Conservation (phyloP, 1,140 invertebrate species). For the Tetraneura akinire region DNA sequence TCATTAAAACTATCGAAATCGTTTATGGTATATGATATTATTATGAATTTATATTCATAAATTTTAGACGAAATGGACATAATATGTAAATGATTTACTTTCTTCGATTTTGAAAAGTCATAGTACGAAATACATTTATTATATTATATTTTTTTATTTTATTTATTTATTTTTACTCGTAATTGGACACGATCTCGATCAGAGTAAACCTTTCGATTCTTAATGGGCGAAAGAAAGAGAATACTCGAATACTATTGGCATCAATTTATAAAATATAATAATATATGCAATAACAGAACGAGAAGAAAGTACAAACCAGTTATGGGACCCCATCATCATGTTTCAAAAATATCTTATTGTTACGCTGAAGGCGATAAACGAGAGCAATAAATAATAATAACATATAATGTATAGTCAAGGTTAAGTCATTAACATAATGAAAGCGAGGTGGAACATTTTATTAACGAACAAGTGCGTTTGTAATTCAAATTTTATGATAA, state of each 20-base stretch:
- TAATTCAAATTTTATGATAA: background rate
- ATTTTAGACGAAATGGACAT: too few species aligned
- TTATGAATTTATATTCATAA: too few species aligned
- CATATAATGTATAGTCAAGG: conserved; percentile 20
- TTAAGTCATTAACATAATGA: background rate
- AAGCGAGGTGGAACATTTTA: background rate
- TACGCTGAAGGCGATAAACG: conserved; percentile 1
- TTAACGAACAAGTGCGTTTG: background rate
- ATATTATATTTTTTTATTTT: background rate
- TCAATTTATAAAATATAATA: background rate
- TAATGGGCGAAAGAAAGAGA: background rate
- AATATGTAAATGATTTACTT: background rate
- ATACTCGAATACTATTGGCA: background rate
- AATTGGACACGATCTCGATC: background rate
- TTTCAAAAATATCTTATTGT: conserved; percentile 10
- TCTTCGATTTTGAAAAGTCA: background rate
- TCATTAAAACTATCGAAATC: too few species aligned
- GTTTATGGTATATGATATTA: too few species aligned
- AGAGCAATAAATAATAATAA: conserved; percentile 39
- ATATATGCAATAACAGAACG: conserved; percentile 21
- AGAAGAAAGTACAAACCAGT: conserved; percentile 40
- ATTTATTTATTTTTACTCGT: background rate
- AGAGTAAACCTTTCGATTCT: background rate
- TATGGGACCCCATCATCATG: background rate
- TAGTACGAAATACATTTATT: too few species aligned